Evolutionary conservation across 1,140 invertebrate genomes (phyloP).

Genomic region (Drosophila nannoptera): DNA sequence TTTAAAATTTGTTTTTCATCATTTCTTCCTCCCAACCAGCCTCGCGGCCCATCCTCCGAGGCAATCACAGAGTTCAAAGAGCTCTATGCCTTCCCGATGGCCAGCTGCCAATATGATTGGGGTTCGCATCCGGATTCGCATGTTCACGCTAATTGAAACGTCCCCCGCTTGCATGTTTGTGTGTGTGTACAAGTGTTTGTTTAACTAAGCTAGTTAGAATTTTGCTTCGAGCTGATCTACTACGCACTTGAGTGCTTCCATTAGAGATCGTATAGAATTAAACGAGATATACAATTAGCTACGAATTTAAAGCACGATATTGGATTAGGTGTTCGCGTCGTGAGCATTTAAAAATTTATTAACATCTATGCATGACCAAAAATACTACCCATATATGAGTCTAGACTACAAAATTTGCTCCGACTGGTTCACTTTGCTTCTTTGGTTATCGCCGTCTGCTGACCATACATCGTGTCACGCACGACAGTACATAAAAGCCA

Average conservation of each 20-base stretch:
- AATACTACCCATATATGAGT: too few species aligned
- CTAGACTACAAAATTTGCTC: too few species aligned
- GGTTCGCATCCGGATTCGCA: constrained; percentile 75
- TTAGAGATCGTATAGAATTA: neutral
- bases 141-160: constrained; percentile 71
- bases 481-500: neutral
- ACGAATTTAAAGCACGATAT: neutral
- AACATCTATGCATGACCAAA: too few species aligned
- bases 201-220: constrained; percentile 75
- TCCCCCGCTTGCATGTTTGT: constrained; percentile 59
- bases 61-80: constrained; percentile 39
- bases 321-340: too few species aligned
- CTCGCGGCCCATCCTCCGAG: neutral
- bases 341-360: too few species aligned
- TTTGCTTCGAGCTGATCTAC: constrained; percentile 60
- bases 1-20: neutral
- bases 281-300: neutral
- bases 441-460: too few species aligned
- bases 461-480: neutral
- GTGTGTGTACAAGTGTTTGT: constrained; percentile 32
- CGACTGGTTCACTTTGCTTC: too few species aligned
- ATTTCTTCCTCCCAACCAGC: constrained; percentile 2
- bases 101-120: constrained; percentile 51
- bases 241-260: constrained; percentile 11
- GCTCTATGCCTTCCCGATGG: constrained; percentile 48